These are phyloP conservation scores for Dicaeum eximium DNA, from an alignment of 2,113 vertebrate species.

Conservation along the genomic window DNA sequence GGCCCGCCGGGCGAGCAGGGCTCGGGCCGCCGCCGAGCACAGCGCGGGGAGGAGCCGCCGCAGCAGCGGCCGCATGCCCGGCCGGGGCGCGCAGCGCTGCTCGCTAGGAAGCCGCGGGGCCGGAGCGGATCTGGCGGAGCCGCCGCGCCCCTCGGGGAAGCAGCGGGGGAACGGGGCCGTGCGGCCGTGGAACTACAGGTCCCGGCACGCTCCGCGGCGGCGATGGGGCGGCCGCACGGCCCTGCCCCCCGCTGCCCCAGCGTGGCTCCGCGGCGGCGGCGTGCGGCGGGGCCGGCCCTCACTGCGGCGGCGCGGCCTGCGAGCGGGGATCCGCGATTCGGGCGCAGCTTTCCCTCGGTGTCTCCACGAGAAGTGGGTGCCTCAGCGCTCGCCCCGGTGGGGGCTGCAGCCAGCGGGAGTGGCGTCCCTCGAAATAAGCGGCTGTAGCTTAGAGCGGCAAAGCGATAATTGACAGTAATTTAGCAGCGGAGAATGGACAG, in stretches of 20 bases:
- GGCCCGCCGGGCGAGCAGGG: not conserved
- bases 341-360: accelerated
- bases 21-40: not conserved
- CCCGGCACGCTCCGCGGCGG: not conserved
- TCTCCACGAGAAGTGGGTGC: accelerated
- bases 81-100: not conserved
- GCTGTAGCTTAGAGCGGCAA: too few species aligned
- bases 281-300: accelerated
- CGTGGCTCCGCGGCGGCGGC: accelerated
- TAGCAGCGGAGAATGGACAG: not conserved
- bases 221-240: too few species aligned
- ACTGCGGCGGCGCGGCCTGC: accelerated
- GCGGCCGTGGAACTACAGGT: not conserved
- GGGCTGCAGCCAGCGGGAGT: too few species aligned
- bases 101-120: not conserved
- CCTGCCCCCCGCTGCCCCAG: accelerated
- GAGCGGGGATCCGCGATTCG: accelerated
- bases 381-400: accelerated
- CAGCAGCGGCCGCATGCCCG: not conserved
- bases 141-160: not conserved
- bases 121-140: too few species aligned
- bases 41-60: not conserved
- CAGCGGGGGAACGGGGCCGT: accelerated
- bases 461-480: not conserved
- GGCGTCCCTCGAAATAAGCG: not conserved